Conservation (phyloP, 2,888 invertebrate genomes). For the Tenthredo scrophulariae region DNA sequence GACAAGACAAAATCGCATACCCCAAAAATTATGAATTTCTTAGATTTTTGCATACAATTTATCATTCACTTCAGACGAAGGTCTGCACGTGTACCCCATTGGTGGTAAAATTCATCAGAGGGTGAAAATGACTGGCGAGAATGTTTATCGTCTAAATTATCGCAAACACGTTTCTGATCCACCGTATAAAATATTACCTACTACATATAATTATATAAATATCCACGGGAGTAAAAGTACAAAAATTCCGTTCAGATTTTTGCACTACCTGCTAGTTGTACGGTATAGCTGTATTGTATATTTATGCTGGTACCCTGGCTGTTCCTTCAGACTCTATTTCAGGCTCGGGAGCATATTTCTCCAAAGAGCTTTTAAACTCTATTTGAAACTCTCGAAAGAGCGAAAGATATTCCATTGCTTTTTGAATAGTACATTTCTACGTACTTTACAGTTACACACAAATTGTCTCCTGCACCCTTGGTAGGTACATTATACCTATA, state of each 20-base stretch:
- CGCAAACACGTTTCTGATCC: slow-evolving; percentile 10
- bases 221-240: neutral
- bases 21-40: neutral
- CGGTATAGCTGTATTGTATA: neutral
- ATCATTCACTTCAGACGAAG: too few relatives aligned
- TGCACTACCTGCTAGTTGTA: neutral
- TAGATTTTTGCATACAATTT: neutral
- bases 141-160: slow-evolving; percentile 14
- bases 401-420: slow-evolving; percentile 46
- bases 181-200: neutral
- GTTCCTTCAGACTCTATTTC: slow-evolving; percentile 45
- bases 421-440: slow-evolving; percentile 4
- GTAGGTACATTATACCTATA: neutral
- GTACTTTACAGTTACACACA: neutral
- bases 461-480: neutral
- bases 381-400: slow-evolving; percentile 55
- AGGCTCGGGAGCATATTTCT: slow-evolving; percentile 30
- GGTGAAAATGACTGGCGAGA: neutral
- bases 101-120: neutral
- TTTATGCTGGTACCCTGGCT: neutral
- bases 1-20: neutral
- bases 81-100: too few relatives aligned
- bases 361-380: slow-evolving; percentile 54
- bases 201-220: too few relatives aligned
- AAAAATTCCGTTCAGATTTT: neutral